These are phyloP conservation scores for Ypsolopha scabrella DNA, from an alignment of 2,888 invertebrate genomes.

Conservation along the genomic window DNA sequence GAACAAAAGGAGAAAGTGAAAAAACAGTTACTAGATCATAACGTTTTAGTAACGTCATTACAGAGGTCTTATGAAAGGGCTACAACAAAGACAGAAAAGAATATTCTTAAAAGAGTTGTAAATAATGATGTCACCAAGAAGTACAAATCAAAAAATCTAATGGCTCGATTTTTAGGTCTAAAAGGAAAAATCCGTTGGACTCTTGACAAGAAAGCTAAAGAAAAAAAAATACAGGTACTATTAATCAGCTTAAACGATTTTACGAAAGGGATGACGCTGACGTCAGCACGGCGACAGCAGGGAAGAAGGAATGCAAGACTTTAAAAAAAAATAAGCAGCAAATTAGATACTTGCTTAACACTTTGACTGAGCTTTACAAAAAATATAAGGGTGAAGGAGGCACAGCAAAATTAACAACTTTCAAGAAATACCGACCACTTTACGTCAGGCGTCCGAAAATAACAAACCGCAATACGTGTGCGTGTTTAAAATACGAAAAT, in stretches of 20 bases:
- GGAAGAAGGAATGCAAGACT: neutral
- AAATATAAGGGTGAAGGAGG: too few relatives aligned
- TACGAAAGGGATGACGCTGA: constrained; percentile 2
- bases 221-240: neutral
- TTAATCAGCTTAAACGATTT: neutral
- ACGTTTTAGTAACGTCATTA: constrained; percentile 1
- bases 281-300: constrained; percentile 2
- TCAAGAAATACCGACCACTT: too few relatives aligned
- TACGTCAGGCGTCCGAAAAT: too few relatives aligned
- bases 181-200: constrained; percentile 3
- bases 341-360: too few relatives aligned
- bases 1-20: constrained; percentile 1
- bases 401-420: too few relatives aligned
- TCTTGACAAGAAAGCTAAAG: neutral
- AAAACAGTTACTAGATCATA: neutral
- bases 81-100: neutral
- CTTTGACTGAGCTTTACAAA: too few relatives aligned
- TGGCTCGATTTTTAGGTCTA: constrained; percentile 1
- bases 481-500: neutral
- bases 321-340: too few relatives aligned
- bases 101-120: constrained; percentile 1
- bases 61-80: neutral
- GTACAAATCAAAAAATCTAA: constrained; percentile 1
- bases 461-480: too few relatives aligned
- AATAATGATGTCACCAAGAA: neutral